phyloP scores from a whole-genome alignment of 1,140 invertebrate species.

The Euura saliciscinereae region DNA sequence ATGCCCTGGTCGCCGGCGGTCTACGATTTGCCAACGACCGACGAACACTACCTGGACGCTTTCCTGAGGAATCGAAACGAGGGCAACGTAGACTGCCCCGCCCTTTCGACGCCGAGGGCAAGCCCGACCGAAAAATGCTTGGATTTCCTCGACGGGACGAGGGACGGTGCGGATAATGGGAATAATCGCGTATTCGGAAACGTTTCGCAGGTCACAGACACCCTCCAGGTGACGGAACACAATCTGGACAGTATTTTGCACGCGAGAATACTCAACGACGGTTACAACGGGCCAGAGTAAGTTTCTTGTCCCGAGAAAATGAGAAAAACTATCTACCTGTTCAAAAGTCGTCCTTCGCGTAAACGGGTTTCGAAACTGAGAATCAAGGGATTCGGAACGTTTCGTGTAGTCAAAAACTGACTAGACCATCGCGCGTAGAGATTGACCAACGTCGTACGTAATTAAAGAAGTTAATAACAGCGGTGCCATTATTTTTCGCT shows the following conservation, averaged over 20 bases:
- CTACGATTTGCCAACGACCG: slow-evolving; percentile 41
- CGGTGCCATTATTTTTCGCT: no score
- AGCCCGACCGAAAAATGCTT: slow-evolving; percentile 59
- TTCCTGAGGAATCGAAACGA: slow-evolving; percentile 37
- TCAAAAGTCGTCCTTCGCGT: no score
- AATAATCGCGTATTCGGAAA: not conserved
- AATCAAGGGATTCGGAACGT: no score
- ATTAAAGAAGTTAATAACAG: no score
- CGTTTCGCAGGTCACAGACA: slow-evolving; percentile 18
- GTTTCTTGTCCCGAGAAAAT: slow-evolving; percentile 17
- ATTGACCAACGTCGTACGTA: no score
- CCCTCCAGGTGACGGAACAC: slow-evolving; percentile 36
- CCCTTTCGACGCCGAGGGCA: slow-evolving; percentile 41
- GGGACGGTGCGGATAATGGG: slow-evolving; percentile 31
- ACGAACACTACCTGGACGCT: slow-evolving; percentile 50
- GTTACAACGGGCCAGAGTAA: slow-evolving; percentile 32
- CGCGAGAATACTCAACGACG: slow-evolving; percentile 8
- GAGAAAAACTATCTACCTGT: not conserved
- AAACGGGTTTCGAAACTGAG: no score
- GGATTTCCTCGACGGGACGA: slow-evolving; percentile 47
- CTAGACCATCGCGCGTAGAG: no score
- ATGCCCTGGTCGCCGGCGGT: slow-evolving; percentile 28
- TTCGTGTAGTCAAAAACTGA: no score
- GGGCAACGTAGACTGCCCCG: slow-evolving; percentile 27
- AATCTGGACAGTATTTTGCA: slow-evolving; percentile 40